Base-by-base conservation (phyloP, 2,113 vertebrate species). In the Grallaria varia region DNA sequence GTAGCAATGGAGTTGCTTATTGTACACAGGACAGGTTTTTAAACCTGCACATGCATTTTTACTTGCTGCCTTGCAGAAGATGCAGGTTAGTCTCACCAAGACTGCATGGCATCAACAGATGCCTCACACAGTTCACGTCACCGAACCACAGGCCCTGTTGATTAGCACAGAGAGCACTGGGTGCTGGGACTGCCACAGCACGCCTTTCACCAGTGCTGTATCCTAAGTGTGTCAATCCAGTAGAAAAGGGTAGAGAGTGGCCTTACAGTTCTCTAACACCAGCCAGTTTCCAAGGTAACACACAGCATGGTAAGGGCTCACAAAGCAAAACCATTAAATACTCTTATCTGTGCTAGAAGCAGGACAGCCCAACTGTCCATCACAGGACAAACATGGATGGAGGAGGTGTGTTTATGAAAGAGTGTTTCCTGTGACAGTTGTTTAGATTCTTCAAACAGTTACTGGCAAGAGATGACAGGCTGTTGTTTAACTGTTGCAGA, bases 231-330 rank as follows among this genome's bases (percentile, higher is more conserved):
- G n/a, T 23, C 50, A 27, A 1, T 25, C 12, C 35, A 30, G 62
- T 71, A 45, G 33, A 42, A 50, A 17, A 33, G 44, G 66, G 47
- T 8, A 47, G 68, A 79, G 55, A 37, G 45, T 49, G 94, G 71
- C 72, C 81, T 90, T 55, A 3, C 45, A 23, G 62, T 44, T 85
- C 81, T 77, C 16, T 42, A 66, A 56, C 27, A 9, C 58, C 22
- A 42, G 8, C 53, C 63, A 1, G 95, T 96, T 96, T 89, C 96
- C 89, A 95, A 52, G 94, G 91, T 71, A 96, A 95, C 75, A 2
- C 55, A 53, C 63, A 72, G 75, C 47, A 7, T 8, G 85, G 6
- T 60, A 49, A 82, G 64, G 78, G 63, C 73, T 93, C 73, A n/a
- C 80, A 49, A 44, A 92, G 78, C 63, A 92, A 90, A 86, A 31